Evolutionary conservation across 1,140 invertebrate species (phyloP).

Genomic region (Macrosteles quadrilineatus): DNA sequence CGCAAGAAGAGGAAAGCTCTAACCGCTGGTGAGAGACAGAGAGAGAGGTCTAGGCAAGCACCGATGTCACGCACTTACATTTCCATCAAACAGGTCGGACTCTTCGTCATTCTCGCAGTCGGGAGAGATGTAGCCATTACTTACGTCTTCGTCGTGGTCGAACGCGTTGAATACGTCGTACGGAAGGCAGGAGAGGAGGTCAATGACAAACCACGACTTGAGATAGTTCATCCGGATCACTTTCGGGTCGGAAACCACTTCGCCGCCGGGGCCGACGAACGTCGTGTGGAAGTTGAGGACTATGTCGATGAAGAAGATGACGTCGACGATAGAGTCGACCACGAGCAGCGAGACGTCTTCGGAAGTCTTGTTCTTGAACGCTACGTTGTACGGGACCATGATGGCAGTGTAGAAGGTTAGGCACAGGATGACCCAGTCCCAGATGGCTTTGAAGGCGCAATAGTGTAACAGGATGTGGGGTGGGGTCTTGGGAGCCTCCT

Average conservation of each 20-base stretch:
- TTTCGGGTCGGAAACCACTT: constrained; percentile 97
- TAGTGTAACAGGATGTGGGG: constrained; percentile 97
- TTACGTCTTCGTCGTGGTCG: constrained; percentile 97
- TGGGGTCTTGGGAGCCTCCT: constrained; percentile 99
- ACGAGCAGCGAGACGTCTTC: constrained; percentile 97
- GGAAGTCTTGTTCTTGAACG: constrained; percentile 99
- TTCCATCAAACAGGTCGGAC: constrained; percentile 40
- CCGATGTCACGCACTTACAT: constrained; percentile 40
- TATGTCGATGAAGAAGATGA: constrained; percentile 99
- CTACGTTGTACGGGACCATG: constrained; percentile 99
- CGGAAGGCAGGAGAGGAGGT: constrained; percentile 97
- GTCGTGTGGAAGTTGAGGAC: constrained; percentile 99
- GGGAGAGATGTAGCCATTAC: constrained; percentile 48
- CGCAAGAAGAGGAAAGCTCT: not conserved
- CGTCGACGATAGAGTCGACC: constrained; percentile 98
- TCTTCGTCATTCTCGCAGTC: constrained; percentile 31
- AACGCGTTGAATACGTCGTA: constrained; percentile 99
- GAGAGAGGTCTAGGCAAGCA: constrained; percentile 4
- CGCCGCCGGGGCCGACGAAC: constrained; percentile 97
- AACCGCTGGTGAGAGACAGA: constrained; percentile 1
- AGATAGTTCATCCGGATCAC: constrained; percentile 98
- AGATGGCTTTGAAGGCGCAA: constrained; percentile 97
- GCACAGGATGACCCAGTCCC: constrained; percentile 99
- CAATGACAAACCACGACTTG: constrained; percentile 99
- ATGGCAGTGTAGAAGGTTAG: constrained; percentile 99